Evolutionary conservation across 2,113 vertebrate species (phyloP).

Genomic region (Entosphenus tridentatus): DNA sequence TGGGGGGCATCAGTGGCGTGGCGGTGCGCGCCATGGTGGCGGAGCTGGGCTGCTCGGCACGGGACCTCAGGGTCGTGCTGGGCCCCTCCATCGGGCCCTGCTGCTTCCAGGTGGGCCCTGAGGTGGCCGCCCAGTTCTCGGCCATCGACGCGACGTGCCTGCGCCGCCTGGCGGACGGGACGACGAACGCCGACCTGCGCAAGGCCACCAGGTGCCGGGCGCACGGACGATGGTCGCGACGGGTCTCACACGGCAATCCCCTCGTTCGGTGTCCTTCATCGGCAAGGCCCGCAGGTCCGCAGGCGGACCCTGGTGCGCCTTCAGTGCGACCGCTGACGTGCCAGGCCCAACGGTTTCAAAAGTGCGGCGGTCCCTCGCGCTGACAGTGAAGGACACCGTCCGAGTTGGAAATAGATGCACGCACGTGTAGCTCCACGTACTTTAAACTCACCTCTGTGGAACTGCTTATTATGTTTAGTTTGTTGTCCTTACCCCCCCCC

Average conservation of each 20-base stretch:
- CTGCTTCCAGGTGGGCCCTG: conserved; percentile 41
- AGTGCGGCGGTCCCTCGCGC: too few relatives aligned
- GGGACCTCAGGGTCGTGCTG: conserved; percentile 42
- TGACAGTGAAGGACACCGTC: too few relatives aligned
- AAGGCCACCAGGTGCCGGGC: conserved; percentile 46
- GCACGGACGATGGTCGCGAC: conserved; percentile 8
- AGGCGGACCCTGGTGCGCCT: neutral
- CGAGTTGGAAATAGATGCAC: too few relatives aligned
- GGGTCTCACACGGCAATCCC: neutral
- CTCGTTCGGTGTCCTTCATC: neutral
- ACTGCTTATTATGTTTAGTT: too few relatives aligned
- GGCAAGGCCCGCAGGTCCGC: neutral
- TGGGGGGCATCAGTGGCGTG: conserved; percentile 53
- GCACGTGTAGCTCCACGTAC: too few relatives aligned
- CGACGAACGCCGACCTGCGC: conserved; percentile 43
- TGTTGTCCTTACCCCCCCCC: too few relatives aligned
- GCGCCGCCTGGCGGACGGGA: conserved; percentile 19
- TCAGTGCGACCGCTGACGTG: too few relatives aligned
- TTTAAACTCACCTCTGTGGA: too few relatives aligned
- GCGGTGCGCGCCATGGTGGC: conserved; percentile 48
- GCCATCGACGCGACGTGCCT: conserved; percentile 46
- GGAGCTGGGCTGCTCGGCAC: conserved; percentile 32
- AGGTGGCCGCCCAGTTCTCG: conserved; percentile 34
- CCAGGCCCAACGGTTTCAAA: too few relatives aligned
- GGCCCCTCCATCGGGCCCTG: conserved; percentile 64